Evolutionary conservation across 1,140 invertebrate species (phyloP), one percentile per base, ranked within the genome.

Genomic region (Augochlora pura): DNA sequence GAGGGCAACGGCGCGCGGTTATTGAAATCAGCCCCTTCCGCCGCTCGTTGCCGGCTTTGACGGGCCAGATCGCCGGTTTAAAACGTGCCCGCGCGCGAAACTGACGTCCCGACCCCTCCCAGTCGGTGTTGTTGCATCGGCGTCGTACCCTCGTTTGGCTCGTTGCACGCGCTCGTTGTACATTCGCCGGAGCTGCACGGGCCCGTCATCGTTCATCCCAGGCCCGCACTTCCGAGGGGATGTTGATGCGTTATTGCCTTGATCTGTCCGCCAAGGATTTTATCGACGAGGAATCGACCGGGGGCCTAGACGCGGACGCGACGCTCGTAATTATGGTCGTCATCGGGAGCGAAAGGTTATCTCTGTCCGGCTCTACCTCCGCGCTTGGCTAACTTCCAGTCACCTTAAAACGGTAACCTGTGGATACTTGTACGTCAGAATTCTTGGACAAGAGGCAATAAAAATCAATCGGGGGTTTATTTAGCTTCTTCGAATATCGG

Each of bases 11-110:
- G 82, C 16, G 82, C 16, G 71, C 72, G 90, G 57, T n/a, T 91
- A 91, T 91, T 91, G 90, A 91, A 91, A 91, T 90, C 88, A 86
- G 87, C 87, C 85, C 89, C 84, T 83, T 39, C 70, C 62, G 69
- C 78, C 79, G 88, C 90, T 91, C 80, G 90, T 90, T 91, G 89
- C 86, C 75, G 82, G 81, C 86, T 90, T 90, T 90, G 90, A 91
- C 86, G 89, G 87, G 86, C 78, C 77, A 71, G 83, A 64, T 85
- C 83, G 63, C 70, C 39, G 78, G 72, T 81, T 85, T 74, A 62
- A 85, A 85, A 82, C 84, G 84, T 69, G 64, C 60, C 57, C 74
- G 75, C 85, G 86, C 86, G 90, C 88, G 88, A 85, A 89, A 80
- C 83, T 88, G 90, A 91, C 90, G 75, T 89, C 82, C 80, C 86